A percentile compares a stretch with the other conserved stretches of the same genome.
Evolutionary conservation across 2,113 vertebrate species (phyloP).

Genomic region (Phocoena phocoena): DNA sequence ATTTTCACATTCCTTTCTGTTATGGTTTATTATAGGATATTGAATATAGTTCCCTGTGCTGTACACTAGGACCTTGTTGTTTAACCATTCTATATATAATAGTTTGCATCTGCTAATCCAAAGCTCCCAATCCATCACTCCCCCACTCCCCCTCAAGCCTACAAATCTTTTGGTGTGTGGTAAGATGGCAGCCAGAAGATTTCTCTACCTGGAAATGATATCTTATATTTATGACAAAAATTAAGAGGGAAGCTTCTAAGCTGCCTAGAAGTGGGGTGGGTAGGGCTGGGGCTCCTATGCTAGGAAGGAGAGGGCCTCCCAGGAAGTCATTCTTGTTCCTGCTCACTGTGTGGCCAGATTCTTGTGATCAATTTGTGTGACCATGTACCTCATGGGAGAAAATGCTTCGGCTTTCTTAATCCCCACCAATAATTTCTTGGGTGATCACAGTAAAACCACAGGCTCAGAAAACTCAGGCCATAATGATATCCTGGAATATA

Average conservation of each 20-base stretch:
- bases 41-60: neutral
- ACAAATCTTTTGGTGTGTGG: neutral
- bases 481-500: neutral
- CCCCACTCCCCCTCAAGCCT: neutral
- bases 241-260: neutral
- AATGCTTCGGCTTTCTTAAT: neutral
- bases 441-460: neutral
- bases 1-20: neutral
- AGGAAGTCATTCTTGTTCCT: neutral
- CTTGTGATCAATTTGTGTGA: neutral
- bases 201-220: constrained; percentile 5
- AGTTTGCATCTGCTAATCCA: neutral
- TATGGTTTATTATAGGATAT: neutral
- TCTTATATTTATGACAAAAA: neutral
- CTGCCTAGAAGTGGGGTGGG: neutral
- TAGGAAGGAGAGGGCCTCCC: neutral
- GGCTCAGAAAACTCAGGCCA: neutral
- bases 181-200: neutral
- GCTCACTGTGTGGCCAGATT: neutral
- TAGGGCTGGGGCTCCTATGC: neutral
- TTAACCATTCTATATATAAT: neutral
- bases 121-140: neutral
- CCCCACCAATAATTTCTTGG: neutral
- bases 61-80: neutral
- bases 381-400: neutral